phyloP scores from a whole-genome alignment of 2,797 vertebrate genomes.

The Enteromius trimaculatus region DNA sequence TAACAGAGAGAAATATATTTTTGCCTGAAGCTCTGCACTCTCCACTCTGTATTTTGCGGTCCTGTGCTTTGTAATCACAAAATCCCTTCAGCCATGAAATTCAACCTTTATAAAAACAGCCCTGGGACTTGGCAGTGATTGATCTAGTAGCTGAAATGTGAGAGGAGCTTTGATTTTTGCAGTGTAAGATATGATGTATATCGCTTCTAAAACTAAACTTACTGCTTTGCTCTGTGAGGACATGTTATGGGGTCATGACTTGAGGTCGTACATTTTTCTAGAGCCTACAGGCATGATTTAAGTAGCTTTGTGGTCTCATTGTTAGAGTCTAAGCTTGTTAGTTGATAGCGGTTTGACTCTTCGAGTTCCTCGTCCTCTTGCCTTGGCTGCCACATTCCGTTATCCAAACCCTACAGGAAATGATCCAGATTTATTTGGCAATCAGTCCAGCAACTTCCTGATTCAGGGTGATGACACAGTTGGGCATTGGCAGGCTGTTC shows the following conservation, averaged over 20 bases:
- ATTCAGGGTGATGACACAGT: neutral
- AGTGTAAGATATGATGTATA: neutral
- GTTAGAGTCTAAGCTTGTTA: slow-evolving; percentile 39
- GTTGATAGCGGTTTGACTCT: slow-evolving; percentile 9
- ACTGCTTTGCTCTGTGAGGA: neutral
- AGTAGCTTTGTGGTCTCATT: slow-evolving; percentile 19
- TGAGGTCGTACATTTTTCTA: neutral
- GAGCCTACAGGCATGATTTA: slow-evolving; percentile 1
- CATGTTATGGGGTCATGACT: neutral
- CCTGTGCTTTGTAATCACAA: neutral
- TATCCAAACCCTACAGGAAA: slow-evolving; percentile 25
- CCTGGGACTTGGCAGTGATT: slow-evolving; percentile 23
- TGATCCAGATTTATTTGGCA: slow-evolving; percentile 29
- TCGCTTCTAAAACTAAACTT: neutral
- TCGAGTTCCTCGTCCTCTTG: neutral
- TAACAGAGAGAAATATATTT: neutral
- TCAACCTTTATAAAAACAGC: slow-evolving; percentile 41
- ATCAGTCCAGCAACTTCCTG: slow-evolving; percentile 6
- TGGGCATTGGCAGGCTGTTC: slow-evolving; percentile 5
- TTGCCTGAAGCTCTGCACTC: neutral
- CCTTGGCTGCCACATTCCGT: slow-evolving; percentile 14
- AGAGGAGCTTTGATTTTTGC: slow-evolving; percentile 12
- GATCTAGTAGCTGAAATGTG: neutral
- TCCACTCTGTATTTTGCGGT: neutral
- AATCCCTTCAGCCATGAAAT: slow-evolving; percentile 35